Conservation (phyloP, 1,140 invertebrate species). For the Eurosta solidaginis region DNA sequence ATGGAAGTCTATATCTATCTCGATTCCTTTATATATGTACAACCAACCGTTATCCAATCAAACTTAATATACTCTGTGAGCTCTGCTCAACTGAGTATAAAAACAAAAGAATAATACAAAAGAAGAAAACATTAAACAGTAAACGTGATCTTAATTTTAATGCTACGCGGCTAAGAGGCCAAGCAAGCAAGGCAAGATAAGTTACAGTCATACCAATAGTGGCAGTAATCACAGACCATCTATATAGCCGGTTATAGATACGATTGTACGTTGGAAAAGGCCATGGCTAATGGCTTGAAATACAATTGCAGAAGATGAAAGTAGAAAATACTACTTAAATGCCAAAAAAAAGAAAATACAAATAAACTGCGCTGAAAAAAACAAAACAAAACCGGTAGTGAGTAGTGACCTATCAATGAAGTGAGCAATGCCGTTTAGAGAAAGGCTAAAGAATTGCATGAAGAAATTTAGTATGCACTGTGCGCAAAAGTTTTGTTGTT, state of each 20-base stretch:
- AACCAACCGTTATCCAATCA: too few species aligned
- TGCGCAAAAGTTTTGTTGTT: not conserved
- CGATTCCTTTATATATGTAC: too few species aligned
- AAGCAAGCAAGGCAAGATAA: not conserved
- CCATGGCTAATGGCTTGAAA: constrained; percentile 11
- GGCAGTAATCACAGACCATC: not conserved
- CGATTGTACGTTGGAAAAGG: not conserved
- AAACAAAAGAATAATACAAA: not conserved
- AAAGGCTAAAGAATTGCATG: not conserved
- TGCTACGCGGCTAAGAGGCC: not conserved
- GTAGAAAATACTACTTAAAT: not conserved
- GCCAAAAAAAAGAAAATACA: not conserved
- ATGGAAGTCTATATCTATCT: too few species aligned
- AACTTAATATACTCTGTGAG: too few species aligned
- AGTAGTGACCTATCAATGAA: not conserved
- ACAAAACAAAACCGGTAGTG: too few species aligned
- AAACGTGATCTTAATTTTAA: constrained; percentile 11
- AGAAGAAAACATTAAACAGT: not conserved
- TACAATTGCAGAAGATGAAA: constrained; percentile 23
- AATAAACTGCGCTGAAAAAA: not conserved
- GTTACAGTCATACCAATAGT: not conserved
- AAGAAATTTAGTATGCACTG: not conserved
- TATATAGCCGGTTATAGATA: not conserved
- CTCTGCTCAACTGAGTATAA: not conserved
- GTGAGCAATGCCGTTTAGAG: not conserved